Base-by-base conservation (phyloP, 2,113 vertebrate species). In the Poecilia latipinna region DNA sequence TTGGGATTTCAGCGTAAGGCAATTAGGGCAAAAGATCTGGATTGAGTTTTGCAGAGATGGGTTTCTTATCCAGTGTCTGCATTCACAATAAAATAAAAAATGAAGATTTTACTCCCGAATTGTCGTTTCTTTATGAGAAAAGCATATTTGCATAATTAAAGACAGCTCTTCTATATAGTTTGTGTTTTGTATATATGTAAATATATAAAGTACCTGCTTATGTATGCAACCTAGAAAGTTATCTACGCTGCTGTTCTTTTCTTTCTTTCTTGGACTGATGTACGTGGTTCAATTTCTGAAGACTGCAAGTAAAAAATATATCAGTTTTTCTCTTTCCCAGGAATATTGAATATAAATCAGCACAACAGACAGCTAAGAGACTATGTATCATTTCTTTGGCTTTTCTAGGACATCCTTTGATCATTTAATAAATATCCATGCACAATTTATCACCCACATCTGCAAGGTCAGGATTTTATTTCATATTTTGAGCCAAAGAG, bases 401-500 rank as follows among this genome's bases (percentile, higher is more conserved):
- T 48, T 83, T 86, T 86, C 79, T 71, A 64, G 78, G 57, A 33
- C 67, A 1, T 71, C 75, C 44, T 70, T 39, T 79, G 86, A 82
- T 88, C 77, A 86, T 84, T 85, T 80, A 70, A 78, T 80, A 88
- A 86, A 80, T 60, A 68, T 60, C 69, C 29, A 74, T 71, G 39
- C 68, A 74, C 67, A 33, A 82, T 90, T 77, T 64, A 84, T 90
- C 74, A 68, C 65, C 26, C 65, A 61, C 44, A 76, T 70, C 75
- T 80, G 79, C 85, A 64, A 82, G 65, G 60, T 87, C 79, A 77
- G 61, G 66, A 68, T 37, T 15, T 83, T 33, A 66, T 26, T 17
- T 57, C 2, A 57, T n/a, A 57, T 61, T 67, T 51, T 72, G 54
- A 29, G 69, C 60, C 63, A 70, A 42, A 22, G 0, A 4, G 28